phyloP scores from a whole-genome alignment of 2,113 vertebrate species.

The Baryphthengus martii region DNA sequence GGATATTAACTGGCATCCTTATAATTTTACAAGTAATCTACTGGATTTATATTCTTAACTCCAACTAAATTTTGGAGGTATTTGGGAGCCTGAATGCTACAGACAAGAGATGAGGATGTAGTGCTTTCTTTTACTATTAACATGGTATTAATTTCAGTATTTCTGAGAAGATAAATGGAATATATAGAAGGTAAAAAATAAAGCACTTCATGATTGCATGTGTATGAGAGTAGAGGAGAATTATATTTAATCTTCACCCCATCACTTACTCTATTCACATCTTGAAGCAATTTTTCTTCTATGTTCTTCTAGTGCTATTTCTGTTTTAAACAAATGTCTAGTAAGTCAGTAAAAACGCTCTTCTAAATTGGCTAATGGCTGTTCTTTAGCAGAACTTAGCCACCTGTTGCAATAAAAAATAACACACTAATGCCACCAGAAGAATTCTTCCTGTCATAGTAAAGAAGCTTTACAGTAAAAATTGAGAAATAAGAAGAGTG shows the following conservation, averaged over 20 bases:
- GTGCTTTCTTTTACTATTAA: neutral
- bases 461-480: neutral
- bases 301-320: neutral
- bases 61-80: neutral
- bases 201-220: neutral
- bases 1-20: neutral
- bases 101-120: neutral
- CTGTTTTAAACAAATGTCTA: neutral
- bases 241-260: neutral
- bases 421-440: neutral
- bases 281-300: neutral
- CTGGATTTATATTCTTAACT: neutral
- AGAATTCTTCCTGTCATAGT: rapidly evolving
- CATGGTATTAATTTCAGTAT: neutral
- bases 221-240: neutral
- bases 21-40: neutral
- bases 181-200: neutral
- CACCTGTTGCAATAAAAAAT: neutral
- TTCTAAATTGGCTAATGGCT: neutral
- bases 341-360: neutral
- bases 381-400: neutral
- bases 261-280: neutral
- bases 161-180: neutral
- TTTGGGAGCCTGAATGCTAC: neutral
- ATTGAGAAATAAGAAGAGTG: neutral